These are phyloP conservation scores for Drosophila neonasuta DNA, from an alignment of 2,888 invertebrate species.

Conservation along the genomic window DNA sequence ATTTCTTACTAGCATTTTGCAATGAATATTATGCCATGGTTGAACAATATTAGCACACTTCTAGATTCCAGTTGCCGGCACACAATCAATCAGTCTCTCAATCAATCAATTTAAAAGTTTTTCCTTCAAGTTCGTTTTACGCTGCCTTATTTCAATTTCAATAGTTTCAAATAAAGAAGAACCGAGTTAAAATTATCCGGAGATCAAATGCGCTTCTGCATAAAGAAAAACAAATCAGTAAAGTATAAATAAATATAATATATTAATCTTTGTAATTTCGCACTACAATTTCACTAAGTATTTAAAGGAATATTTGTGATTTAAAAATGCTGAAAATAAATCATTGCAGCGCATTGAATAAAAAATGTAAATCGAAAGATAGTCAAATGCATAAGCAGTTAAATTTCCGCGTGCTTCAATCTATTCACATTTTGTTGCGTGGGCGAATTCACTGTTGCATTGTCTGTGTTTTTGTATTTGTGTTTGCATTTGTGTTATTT, in stretches of 20 bases:
- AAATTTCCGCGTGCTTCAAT: constrained; percentile 25
- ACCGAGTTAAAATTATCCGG: neutral
- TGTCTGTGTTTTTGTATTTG: constrained; percentile 5
- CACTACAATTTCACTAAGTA: too few species aligned
- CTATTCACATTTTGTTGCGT: constrained; percentile 28
- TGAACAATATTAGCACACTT: constrained; percentile 7
- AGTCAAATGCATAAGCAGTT: constrained; percentile 3
- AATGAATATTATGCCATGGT: constrained; percentile 5
- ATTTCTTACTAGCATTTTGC: neutral
- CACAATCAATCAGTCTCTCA: constrained; percentile 53
- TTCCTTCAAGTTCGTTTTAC: constrained; percentile 36
- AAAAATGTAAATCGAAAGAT: too few species aligned
- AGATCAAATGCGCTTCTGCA: neutral
- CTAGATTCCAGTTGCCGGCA: neutral
- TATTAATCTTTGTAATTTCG: too few species aligned
- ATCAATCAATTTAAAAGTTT: constrained; percentile 54
- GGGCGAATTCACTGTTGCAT: constrained; percentile 32
- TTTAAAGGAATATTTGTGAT: too few species aligned
- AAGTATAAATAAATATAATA: too few species aligned
- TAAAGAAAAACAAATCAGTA: neutral
- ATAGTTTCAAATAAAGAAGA: constrained; percentile 31
- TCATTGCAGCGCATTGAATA: too few species aligned
- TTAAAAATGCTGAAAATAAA: too few species aligned
- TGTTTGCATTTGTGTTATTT: constrained; percentile 9
- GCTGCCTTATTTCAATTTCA: constrained; percentile 41